These are phyloP conservation scores for Schizopygopsis pylzovi DNA, from an alignment of 2,797 vertebrate species.

Conservation along the genomic window DNA sequence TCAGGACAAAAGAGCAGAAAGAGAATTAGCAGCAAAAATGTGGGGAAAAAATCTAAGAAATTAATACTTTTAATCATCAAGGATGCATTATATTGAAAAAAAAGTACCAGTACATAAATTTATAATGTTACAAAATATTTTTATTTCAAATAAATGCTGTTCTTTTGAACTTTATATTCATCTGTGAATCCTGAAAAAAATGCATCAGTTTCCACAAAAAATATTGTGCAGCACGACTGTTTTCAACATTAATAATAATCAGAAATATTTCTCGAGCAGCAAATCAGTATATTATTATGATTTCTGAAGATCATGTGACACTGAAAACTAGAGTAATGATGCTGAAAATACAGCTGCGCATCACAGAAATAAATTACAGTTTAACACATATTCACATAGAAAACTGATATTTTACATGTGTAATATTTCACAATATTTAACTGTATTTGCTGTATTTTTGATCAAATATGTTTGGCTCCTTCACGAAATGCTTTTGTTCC, in stretches of 20 bases:
- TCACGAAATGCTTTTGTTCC: neutral
- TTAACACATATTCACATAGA: neutral
- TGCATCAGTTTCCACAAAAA: neutral
- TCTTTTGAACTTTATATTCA: neutral
- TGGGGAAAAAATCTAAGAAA: neutral
- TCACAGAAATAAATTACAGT: neutral
- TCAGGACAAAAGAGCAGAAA: neutral
- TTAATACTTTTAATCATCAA: neutral
- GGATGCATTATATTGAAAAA: neutral
- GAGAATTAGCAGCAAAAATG: too few relatives aligned
- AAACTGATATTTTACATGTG: neutral
- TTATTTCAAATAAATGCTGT: neutral
- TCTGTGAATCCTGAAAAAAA: neutral
- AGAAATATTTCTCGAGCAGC: neutral
- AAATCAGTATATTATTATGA: neutral
- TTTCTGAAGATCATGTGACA: neutral
- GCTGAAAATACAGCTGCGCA: neutral
- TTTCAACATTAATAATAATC: neutral
- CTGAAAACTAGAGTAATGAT: conserved; percentile 11
- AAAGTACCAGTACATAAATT: neutral
- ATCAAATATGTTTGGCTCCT: neutral
- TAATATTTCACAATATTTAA: neutral
- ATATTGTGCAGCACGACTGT: neutral
- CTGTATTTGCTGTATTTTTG: neutral
- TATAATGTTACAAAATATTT: neutral